These are phyloP conservation scores for Sprattus sprattus DNA, from an alignment of 2,113 vertebrate genomes.

Conservation along the genomic window DNA sequence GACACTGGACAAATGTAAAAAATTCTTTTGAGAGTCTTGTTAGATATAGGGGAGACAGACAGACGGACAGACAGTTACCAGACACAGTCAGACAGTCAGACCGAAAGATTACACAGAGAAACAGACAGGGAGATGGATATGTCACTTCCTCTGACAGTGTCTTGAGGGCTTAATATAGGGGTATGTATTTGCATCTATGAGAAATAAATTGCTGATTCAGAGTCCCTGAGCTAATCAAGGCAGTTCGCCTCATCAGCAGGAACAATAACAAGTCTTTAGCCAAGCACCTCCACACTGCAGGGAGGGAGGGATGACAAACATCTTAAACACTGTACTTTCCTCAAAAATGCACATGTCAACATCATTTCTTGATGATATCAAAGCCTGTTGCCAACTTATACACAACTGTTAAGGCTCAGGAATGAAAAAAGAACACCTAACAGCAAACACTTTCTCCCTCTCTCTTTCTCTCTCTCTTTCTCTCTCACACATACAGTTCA, in stretches of 20 bases:
- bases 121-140: background rate
- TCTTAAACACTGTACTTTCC: background rate
- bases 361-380: conserved; percentile 9
- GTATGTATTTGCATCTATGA: conserved; percentile 26
- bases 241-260: conserved; percentile 10
- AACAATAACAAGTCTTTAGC: background rate
- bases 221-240: conserved; percentile 7
- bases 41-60: background rate
- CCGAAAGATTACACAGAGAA: background rate
- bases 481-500: no score
- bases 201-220: conserved; percentile 16
- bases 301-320: background rate
- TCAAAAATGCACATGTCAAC: conserved; percentile 14
- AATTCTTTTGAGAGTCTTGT: background rate
- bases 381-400: background rate
- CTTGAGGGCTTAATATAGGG: background rate
- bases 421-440: conserved; percentile 11
- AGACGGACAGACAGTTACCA: background rate
- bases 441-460: background rate
- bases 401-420: background rate
- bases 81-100: background rate
- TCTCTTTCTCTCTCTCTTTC: background rate
- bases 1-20: background rate
- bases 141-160: background rate
- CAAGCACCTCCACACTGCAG: background rate